Evolutionary conservation across 2,888 invertebrate genomes (phyloP).

Genomic region (Malachius bipustulatus): DNA sequence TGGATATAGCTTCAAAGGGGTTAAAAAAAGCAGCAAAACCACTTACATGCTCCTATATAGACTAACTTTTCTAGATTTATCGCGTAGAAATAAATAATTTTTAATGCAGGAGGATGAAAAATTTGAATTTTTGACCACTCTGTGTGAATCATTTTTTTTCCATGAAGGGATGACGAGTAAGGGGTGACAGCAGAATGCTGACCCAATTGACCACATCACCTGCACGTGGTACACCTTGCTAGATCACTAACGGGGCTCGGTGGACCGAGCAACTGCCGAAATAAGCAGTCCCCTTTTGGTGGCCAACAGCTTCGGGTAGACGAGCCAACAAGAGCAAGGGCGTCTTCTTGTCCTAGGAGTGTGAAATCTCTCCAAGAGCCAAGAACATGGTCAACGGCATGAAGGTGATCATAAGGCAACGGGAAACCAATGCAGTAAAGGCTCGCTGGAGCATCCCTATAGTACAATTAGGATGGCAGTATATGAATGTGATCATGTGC

Average conservation of each 20-base stretch:
- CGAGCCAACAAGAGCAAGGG: conserved; percentile 10
- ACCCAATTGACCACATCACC: no score
- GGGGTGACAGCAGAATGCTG: no score
- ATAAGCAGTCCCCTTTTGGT: conserved; percentile 15
- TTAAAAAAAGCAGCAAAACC: no score
- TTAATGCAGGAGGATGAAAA: no score
- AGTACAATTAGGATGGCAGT: conserved; percentile 1
- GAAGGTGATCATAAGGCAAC: conserved; percentile 10
- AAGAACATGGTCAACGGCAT: conserved; percentile 8
- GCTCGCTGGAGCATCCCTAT: neutral
- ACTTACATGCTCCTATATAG: no score
- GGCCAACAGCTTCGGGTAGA: conserved; percentile 16
- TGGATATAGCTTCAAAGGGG: no score
- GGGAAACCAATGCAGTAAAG: conserved; percentile 10
- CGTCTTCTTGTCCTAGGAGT: conserved; percentile 9
- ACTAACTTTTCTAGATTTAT: no score
- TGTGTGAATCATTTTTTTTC: no score
- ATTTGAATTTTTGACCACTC: no score
- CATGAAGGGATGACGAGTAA: no score
- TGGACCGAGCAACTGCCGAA: conserved; percentile 14
- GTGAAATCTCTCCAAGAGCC: conserved; percentile 8
- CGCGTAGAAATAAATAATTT: no score
- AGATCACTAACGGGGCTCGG: conserved; percentile 4
- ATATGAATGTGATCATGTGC: no score
- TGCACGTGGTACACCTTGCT: conserved; percentile 3